Base-by-base conservation (phyloP, 92 coral and sea anemone species). In the Parazoanthus atlanticus region DNA sequence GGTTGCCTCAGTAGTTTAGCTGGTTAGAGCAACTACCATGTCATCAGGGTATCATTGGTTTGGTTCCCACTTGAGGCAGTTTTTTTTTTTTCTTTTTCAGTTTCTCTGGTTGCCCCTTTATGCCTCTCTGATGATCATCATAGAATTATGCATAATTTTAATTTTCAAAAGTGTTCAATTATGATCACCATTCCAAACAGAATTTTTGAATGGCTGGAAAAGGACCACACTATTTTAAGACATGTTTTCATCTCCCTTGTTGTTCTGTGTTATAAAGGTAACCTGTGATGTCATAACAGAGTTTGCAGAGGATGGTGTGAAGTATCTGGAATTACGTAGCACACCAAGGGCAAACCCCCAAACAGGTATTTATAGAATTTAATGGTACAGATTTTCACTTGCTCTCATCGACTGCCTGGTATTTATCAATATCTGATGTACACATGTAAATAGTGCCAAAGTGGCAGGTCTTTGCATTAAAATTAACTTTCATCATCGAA, bases 231-330 rank as follows among this genome's bases (percentile, higher is more conserved):
- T 3, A 73, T 73, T 31, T 74, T 74, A n/a, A 74, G 36, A 13
- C 10, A 74, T 36, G 19, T 17, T 56, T 1, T 5, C 34, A 11
- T 17, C 13, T 40, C 9, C 0, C 66, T 26, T 9, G 6, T 46
- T 76, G 32, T 81, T 40, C 38, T 82, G 82, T 74, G 30, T 79
- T 34, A 30, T 61, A 65, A 23, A 96, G 99, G 93, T 93, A 23
- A 96, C 99, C 11, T 82, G 85, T 84, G 97, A 96, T 92, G 98
- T 96, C 11, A 93, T 96, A 69, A 90, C 88, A 40, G 99, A 96
- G 49, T 96, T 96, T 86, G 93, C 93, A 46, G 93, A 91, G 46
- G 99, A 96, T 47, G 92, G 92, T 86, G 98, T 95, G 47, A 91
- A 91, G 79, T 96, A 96, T 85, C 89, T 96, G 56, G 99, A 96